Base-by-base conservation (phyloP, 1,140 invertebrate genomes). In the Pseudomyrmex gracilis region DNA sequence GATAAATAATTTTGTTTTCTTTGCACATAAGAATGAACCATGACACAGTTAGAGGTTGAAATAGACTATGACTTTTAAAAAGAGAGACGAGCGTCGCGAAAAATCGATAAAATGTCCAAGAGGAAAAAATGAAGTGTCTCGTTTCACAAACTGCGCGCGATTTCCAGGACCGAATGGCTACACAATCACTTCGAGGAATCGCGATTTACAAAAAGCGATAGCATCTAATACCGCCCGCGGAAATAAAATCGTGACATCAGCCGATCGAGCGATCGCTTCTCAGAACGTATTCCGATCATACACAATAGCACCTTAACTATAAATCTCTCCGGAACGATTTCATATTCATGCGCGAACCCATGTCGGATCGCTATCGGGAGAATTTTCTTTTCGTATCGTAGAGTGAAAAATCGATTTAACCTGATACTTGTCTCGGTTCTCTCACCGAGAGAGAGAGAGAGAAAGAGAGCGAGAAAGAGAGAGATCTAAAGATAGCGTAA, bases 171-270 rank as follows among this genome's bases (percentile, higher is more conserved):
- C 45, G n/a, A 12, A 34, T 15, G 76, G 47, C 66, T 49, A 12
- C 64, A 53, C 22, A 58, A 70, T 78, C 53, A 9, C 76, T 80
- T 80, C 76, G 13, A 34, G 53, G 76, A 70, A 80, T 20, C 34
- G 9, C 24, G 17, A 20, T 80, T 66, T 34, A 34, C 34, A 34
- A n/a, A 71, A 80, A 57, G 66, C 66, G 76, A 78, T 78, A 68
- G 0, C 43, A 57, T 80, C 66, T 80, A 58, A 58, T 71, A 71
- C 10, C 57, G 53, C 66, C 55, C 53, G 53, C 76, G 76, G 76
- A 58, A 80, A 80, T 80, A 80, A 80, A 80, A 70, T 70, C 76
- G 76, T 80, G 76, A 80, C 76, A 80, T 80, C 76, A 80, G 15
- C 53, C 53, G n/a, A 12, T 15, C 24, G 68, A 57, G 24, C 15